Evolutionary conservation across 1,140 invertebrate species (phyloP), one percentile per base, ranked within the genome.

Genomic region (Sycophaga agraensis): DNA sequence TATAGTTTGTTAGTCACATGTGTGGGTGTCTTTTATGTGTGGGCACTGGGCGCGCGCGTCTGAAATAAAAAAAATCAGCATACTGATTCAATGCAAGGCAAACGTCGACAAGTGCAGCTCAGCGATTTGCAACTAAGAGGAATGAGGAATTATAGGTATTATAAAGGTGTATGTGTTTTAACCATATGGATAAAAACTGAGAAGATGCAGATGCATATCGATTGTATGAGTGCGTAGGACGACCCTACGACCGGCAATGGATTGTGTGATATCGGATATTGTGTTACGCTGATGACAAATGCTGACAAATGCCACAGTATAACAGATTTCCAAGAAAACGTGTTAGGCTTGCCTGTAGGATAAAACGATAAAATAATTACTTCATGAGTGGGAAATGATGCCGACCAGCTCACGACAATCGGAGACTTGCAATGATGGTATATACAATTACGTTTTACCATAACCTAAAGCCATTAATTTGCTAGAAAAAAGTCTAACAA

Each of bases 361-460:
- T 49, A 1, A n/a, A 16, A n/a, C 5, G 11, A 49, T 31, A 0
- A 22, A 34, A 50, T 12, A 49, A 11, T 22, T 28, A 14, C 24
- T 61, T 61, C 50, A 55, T 61, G 71, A 72, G 53, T 65, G 64
- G 70, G 77, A 79, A 70, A 81, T 79, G 78, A 81, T 81, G 78
- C 75, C 76, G 68, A 73, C 72, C 66, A 74, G 71, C 40, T 71
- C 76, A 70, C 69, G 73, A 70, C 75, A 75, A 70, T 67, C 72
- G 65, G 75, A 67, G 67, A 71, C 72, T 69, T 72, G 74, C 64
- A 76, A 72, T 66, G 75, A 71, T 75, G 72, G 73, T 74, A 73
- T 74, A 73, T 59, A 45, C 46, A 65, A 65, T 14, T 45, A 24
- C 48, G 42, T 62, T 35, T 53, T 39, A n/a, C n/a, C 31, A 42